phyloP scores from a whole-genome alignment of 2,888 invertebrate species.

The Macrosoma leucophasiata region DNA sequence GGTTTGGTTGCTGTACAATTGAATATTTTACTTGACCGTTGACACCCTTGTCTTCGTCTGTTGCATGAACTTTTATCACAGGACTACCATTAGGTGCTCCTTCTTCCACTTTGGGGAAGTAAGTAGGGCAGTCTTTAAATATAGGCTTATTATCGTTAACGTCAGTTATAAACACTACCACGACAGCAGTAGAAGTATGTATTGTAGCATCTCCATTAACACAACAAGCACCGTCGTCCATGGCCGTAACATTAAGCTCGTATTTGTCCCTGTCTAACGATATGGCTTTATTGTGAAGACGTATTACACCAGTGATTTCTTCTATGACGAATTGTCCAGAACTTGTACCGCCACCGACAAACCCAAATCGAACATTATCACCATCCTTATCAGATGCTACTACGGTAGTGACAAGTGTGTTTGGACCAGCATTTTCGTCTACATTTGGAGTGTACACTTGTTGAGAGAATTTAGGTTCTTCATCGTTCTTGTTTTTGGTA shows the following conservation, averaged over 20 bases:
- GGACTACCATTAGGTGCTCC: slow-evolving; percentile 95
- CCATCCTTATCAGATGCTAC: slow-evolving; percentile 98
- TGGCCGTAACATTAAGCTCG: slow-evolving; percentile 96
- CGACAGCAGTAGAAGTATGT: slow-evolving; percentile 95
- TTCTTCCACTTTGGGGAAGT: slow-evolving; percentile 95
- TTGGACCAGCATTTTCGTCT: slow-evolving; percentile 96
- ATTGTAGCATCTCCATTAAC: slow-evolving; percentile 90
- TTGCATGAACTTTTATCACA: slow-evolving; percentile 94
- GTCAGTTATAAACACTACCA: slow-evolving; percentile 97
- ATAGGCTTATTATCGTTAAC: slow-evolving; percentile 98
- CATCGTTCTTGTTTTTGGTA: slow-evolving; percentile 99
- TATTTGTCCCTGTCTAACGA: slow-evolving; percentile 94
- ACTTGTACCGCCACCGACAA: slow-evolving; percentile 91
- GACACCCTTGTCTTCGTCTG: slow-evolving; percentile 96
- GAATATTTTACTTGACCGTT: slow-evolving; percentile 97
- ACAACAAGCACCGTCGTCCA: slow-evolving; percentile 98
- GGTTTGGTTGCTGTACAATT: slow-evolving; percentile 96
- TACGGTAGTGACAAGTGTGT: slow-evolving; percentile 95
- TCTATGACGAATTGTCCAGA: slow-evolving; percentile 97
- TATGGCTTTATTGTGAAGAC: slow-evolving; percentile 90
- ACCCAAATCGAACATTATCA: slow-evolving; percentile 94
- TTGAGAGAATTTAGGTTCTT: slow-evolving; percentile 97
- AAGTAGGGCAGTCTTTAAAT: slow-evolving; percentile 94
- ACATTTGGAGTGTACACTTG: slow-evolving; percentile 98
- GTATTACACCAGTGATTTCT: slow-evolving; percentile 95